These are phyloP conservation scores for Neogale vison DNA, from an alignment of 2,113 vertebrate genomes.

Conservation along the genomic window DNA sequence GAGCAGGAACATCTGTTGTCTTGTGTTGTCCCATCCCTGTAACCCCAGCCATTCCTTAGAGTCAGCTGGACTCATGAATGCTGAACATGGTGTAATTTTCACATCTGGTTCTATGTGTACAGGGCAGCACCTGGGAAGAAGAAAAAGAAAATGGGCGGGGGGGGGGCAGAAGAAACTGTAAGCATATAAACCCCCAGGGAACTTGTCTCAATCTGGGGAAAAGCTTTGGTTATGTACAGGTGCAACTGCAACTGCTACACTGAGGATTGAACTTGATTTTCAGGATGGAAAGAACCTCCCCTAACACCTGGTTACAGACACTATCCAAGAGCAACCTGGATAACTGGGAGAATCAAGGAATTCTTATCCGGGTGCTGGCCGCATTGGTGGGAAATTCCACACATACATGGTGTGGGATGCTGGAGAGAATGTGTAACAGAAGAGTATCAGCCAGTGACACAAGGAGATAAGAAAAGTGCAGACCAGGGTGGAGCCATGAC, in stretches of 20 bases:
- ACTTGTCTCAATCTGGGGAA: neutral
- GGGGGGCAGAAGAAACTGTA: neutral
- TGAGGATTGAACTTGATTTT: neutral
- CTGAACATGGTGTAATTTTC: neutral
- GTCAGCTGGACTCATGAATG: neutral
- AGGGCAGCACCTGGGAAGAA: neutral
- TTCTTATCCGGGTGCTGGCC: neutral
- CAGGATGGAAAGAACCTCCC: neutral
- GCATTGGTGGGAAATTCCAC: neutral
- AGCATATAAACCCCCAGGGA: neutral
- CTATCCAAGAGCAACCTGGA: neutral
- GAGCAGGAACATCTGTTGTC: neutral
- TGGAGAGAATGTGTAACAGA: neutral
- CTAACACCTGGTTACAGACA: neutral
- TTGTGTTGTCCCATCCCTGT: neutral
- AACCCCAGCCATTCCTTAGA: neutral
- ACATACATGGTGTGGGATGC: neutral
- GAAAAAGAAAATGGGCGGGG: neutral
- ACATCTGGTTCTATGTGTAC: neutral
- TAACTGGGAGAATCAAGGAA: neutral
- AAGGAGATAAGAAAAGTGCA: neutral
- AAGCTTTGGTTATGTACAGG: neutral
- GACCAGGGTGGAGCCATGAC: neutral
- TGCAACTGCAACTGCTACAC: neutral
- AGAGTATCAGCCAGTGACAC: neutral